These are phyloP conservation scores for fruit fly (Drosophila melanogaster) DNA, from an alignment of 1,140 invertebrate genomes.

Conservation along the genomic window DNA sequence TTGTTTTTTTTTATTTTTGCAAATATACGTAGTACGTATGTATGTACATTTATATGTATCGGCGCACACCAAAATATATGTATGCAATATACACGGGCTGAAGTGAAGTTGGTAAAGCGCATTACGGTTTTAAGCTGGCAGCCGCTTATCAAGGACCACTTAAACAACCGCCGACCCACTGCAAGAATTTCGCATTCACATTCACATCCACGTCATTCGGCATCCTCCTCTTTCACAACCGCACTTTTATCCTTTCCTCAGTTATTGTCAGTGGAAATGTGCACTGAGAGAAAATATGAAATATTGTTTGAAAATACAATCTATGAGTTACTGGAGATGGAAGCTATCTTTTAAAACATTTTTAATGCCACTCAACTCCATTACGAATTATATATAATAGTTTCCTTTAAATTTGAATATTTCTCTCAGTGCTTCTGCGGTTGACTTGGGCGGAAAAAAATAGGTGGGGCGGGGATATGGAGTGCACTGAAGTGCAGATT, in stretches of 20 bases:
- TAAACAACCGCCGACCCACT: slow-evolving; percentile 62
- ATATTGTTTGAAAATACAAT: not conserved
- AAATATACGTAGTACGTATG: slow-evolving; percentile 18
- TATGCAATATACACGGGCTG: slow-evolving; percentile 19
- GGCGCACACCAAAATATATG: slow-evolving; percentile 4
- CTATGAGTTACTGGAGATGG: not conserved
- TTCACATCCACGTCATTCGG: slow-evolving; percentile 28
- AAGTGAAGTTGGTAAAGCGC: slow-evolving; percentile 62
- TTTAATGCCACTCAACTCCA: too few species aligned
- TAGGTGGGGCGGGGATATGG: slow-evolving; percentile 10
- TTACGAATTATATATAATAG: too few species aligned
- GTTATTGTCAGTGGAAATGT: slow-evolving; percentile 19
- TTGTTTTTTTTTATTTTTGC: slow-evolving; percentile 35
- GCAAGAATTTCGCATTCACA: slow-evolving; percentile 37
- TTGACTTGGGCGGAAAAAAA: slow-evolving; percentile 23
- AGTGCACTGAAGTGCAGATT: slow-evolving; percentile 44
- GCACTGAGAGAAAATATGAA: not conserved
- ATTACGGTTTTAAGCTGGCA: slow-evolving; percentile 67
- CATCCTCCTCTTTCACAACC: slow-evolving; percentile 10
- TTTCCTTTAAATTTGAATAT: not conserved
- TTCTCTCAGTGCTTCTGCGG: slow-evolving; percentile 25
- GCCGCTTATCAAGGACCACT: slow-evolving; percentile 78
- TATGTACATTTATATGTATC: slow-evolving; percentile 8
- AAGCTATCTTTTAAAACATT: not conserved
- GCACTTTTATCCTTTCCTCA: slow-evolving; percentile 8